Base-by-base conservation (phyloP, 2,888 invertebrate genomes). In the Latrodectus hesperus region DNA sequence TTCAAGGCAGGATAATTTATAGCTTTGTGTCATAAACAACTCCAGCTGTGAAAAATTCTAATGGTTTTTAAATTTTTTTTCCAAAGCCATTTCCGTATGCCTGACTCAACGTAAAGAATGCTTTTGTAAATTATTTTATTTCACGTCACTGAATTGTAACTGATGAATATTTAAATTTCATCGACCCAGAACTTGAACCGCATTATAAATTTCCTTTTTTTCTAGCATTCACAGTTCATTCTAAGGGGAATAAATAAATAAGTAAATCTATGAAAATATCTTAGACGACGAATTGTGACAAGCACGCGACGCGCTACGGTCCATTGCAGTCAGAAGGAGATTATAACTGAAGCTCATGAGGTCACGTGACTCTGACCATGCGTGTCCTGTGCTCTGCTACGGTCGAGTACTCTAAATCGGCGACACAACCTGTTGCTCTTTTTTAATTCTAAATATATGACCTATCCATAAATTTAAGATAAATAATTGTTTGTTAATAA, bases 341-440 rank as follows among this genome's bases (percentile, higher is more conserved):
- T 77, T 77, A 53, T 68, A 77, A 77, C 77, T 68, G 67, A 65
- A 67, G 52, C 52, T 9, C 12, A 60, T 60, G 60, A 68, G 68
- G 65, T 71, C 83, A 83, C 83, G 76, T 83, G 83, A 68, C 55
- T 53, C 55, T 70, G 70, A n/a, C 76, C 76, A 83, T 64, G 83
- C 83, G 52, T 83, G 71, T 71, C 79, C 52, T 68, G 4, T 79
- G 79, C 79, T 76, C 76, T 76, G 64, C 53, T n/a, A 51, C 76
- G 83, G 83, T 76, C 83, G 83, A 83, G 75, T 83, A 83, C 83
- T 76, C 83, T 64, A 82, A 60, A 60, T 60, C 14, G 0, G n/a
- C n/a, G 60, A 60, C 6, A 60, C 16, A 16, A 8, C 60, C 11
- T 60, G 38, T 38, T 38, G 38, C 38, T 6, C 4, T 38, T 38